Conservation (phyloP, 2,888 invertebrate species). For the Cyrtodaria siliqua region DNA sequence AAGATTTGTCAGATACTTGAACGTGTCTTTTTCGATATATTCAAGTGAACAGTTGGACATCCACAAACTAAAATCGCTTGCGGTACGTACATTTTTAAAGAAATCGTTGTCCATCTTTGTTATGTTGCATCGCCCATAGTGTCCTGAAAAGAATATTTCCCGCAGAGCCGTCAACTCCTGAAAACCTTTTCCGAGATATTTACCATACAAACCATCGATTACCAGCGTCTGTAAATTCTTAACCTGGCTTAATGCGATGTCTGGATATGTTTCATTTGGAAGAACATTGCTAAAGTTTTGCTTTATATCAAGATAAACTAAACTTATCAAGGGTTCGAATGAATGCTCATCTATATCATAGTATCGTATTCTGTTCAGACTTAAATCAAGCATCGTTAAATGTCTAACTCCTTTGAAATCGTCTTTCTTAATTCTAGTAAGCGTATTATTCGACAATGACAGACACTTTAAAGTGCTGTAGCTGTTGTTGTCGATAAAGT, state of each 20-base stretch:
- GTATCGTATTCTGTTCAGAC: conserved; percentile 21
- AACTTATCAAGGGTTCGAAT: not conserved
- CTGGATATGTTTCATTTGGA: conserved; percentile 16
- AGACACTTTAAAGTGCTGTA: not conserved
- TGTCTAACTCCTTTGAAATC: conserved; percentile 2
- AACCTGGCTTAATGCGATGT: not conserved
- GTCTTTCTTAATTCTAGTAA: not conserved
- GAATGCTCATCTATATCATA: not conserved
- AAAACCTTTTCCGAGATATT: not conserved
- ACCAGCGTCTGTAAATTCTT: conserved; percentile 2
- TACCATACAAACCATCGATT: conserved; percentile 23
- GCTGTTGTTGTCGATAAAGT: too few relatives aligned
- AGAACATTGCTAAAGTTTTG: not conserved
- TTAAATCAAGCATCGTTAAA: conserved; percentile 19
- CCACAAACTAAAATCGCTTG: not conserved
- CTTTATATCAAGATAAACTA: conserved; percentile 18
- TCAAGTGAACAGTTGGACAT: conserved; percentile 19
- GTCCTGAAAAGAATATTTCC: conserved; percentile 17
- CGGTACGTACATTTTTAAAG: not conserved
- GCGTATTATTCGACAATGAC: not conserved
- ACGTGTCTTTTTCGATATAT: not conserved
- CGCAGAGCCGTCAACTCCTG: not conserved
- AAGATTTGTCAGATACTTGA: conserved; percentile 4
- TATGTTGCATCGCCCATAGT: conserved; percentile 21
- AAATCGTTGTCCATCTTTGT: not conserved